Evolutionary conservation across 2,888 invertebrate species (phyloP).

Genomic region (Ochropacha duplaris): DNA sequence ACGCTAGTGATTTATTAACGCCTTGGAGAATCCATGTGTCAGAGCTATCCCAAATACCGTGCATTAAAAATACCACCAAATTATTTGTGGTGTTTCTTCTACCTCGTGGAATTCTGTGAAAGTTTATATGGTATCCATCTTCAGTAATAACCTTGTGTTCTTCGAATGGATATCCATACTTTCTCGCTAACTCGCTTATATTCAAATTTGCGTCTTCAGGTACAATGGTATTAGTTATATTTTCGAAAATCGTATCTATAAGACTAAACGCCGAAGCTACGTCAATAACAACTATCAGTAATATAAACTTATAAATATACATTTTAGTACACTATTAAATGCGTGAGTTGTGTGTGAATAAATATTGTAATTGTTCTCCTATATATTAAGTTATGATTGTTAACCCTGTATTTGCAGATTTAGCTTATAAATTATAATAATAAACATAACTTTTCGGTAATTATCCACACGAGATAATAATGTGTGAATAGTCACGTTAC

Average conservation of each 20-base stretch:
- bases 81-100: constrained; percentile 26
- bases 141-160: constrained; percentile 54
- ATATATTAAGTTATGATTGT: no score
- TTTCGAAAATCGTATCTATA: constrained; percentile 18
- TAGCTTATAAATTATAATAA: background rate
- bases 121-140: constrained; percentile 58
- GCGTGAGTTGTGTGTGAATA: background rate
- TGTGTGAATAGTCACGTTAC: no score
- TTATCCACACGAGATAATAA: no score
- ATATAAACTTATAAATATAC: background rate
- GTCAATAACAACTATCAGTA: background rate
- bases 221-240: constrained; percentile 13
- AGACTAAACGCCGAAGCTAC: constrained; percentile 15
- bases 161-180: constrained; percentile 54
- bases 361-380: background rate
- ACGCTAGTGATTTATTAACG: constrained; percentile 83
- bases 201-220: constrained; percentile 49
- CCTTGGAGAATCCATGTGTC: constrained; percentile 88
- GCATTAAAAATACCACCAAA: constrained; percentile 86
- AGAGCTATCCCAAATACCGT: constrained; percentile 88
- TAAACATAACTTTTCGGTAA: no score
- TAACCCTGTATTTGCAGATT: background rate
- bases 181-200: constrained; percentile 44
- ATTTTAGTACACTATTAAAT: background rate
- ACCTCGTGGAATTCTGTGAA: constrained; percentile 52